These are phyloP conservation scores for Pteria penguin DNA, from an alignment of 2,888 invertebrate genomes.

Conservation along the genomic window DNA sequence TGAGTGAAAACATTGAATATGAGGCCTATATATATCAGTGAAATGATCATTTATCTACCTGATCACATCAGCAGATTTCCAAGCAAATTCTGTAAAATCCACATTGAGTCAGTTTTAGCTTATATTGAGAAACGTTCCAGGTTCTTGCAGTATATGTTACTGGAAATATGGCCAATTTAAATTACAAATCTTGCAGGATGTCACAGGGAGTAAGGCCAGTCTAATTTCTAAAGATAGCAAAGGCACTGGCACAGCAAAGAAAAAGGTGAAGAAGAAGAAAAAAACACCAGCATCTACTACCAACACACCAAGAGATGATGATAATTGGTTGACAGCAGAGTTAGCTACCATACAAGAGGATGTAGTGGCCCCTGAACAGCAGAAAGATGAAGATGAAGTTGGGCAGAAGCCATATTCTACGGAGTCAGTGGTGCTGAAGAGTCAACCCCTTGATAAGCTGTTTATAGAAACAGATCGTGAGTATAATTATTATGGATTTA, in stretches of 20 bases:
- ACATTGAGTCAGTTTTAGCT: too few species aligned
- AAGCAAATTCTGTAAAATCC: too few species aligned
- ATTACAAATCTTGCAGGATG: slow-evolving; percentile 65
- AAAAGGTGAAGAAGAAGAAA: slow-evolving; percentile 63
- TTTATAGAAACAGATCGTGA: slow-evolving; percentile 73
- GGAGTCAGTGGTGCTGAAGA: slow-evolving; percentile 57
- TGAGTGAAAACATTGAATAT: too few species aligned
- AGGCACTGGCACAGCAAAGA: slow-evolving; percentile 64
- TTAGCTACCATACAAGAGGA: slow-evolving; percentile 69
- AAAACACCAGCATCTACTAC: slow-evolving; percentile 39
- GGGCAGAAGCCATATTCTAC: slow-evolving; percentile 52
- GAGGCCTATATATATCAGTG: too few species aligned
- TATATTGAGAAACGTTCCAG: too few species aligned
- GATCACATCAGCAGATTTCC: too few species aligned
- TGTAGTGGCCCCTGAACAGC: slow-evolving; percentile 55
- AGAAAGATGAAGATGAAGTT: slow-evolving; percentile 49
- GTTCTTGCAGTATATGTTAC: too few species aligned
- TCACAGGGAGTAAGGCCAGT: slow-evolving; percentile 71
- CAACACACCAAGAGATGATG: slow-evolving; percentile 41
- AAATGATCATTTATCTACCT: too few species aligned
- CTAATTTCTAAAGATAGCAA: slow-evolving; percentile 62
- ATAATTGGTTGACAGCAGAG: slow-evolving; percentile 66
- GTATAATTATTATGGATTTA: too few species aligned
- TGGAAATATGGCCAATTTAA: too few species aligned
- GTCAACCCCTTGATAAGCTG: slow-evolving; percentile 71